Evolutionary conservation across 2,797 vertebrate genomes (phyloP), one percentile per base, ranked within the genome.

Genomic region (Nannoperca australis): DNA sequence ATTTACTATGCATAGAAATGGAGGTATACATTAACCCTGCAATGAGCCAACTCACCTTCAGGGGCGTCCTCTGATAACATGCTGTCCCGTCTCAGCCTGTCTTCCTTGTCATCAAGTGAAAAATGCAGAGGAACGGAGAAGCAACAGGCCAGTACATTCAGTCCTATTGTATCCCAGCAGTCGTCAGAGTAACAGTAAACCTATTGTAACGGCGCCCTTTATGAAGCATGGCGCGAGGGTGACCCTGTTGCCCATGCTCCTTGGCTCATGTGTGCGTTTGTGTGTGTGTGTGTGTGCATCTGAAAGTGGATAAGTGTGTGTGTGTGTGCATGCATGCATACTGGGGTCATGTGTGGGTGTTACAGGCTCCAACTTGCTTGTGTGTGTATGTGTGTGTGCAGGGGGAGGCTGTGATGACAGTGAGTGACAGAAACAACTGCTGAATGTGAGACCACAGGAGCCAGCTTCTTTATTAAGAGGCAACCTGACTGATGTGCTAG

Each of bases 371-470:
- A 80, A 72, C 88, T 84, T 80, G 88, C 78, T 68, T 38, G 36
- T 63, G 44, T 67, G 79, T 73, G 64, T 65, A 56, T 30, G 59
- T 34, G 61, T 20, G 47, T 61, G 60, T 42, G 78, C 53, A 61
- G 82, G 78, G 83, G 82, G 77, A 82, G 88, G 78, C 73, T 58
- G 84, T 58, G 76, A 88, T 77, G 85, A 88, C 85, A 85, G 85
- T 97, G 96, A 99, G 95, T 96, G 96, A 97, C 96, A 96, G 94
- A 88, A 94, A 81, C 95, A 97, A 94, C 96, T 97, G 96, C 78
- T 89, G 92, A 90, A 93, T 83, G 70, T 42, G 83, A 79, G 88
- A 79, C 76, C 93, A 83, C 72, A 81, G 90, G 89, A 94, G 88
- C 93, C 93, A 88, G 93, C 88, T 89, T 95, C 93, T 89, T 93